phyloP scores from a whole-genome alignment of 2,888 invertebrate genomes.

The Ophraella communa region DNA sequence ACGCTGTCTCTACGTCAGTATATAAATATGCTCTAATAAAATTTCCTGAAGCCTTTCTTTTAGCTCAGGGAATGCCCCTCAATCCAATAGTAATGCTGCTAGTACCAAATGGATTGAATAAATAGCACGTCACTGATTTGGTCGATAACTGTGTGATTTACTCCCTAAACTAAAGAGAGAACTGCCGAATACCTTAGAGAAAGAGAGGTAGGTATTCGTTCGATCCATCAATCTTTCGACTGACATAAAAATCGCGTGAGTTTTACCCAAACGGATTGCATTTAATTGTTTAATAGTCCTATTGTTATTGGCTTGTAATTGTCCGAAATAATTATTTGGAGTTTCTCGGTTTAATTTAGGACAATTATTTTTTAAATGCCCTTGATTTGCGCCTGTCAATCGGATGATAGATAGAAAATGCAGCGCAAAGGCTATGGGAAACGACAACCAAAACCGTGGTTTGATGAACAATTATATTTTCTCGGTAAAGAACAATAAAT shows the following conservation, averaged over 20 bases:
- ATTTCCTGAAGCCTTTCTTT: too few species aligned
- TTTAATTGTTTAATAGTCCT: constrained; percentile 58
- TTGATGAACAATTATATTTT: constrained; percentile 25
- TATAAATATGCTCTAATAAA: too few species aligned
- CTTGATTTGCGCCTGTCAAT: constrained; percentile 57
- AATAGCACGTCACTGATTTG: constrained; percentile 26
- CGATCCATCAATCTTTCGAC: constrained; percentile 54
- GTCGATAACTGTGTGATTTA: constrained; percentile 40
- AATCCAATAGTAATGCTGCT: too few species aligned
- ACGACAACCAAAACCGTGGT: constrained; percentile 6
- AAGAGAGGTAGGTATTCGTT: too few species aligned
- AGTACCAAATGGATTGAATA: too few species aligned
- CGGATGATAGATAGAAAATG: constrained; percentile 55
- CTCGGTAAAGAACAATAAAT: constrained; percentile 22
- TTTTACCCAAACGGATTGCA: constrained; percentile 53
- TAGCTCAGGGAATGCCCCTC: too few species aligned
- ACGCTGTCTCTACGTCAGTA: too few species aligned
- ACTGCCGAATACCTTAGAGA: constrained; percentile 35
- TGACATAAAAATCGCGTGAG: constrained; percentile 58
- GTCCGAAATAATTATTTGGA: constrained; percentile 48
- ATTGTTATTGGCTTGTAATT: constrained; percentile 53
- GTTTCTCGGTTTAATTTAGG: constrained; percentile 48
- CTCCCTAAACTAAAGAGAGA: constrained; percentile 37
- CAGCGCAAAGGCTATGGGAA: constrained; percentile 22
- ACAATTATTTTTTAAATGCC: constrained; percentile 50